Percentiles rank a stretch among this genome's conserved stretches.
Conservation (phyloP, 2,797 vertebrate genomes). For the Ataeniobius toweri region DNA sequence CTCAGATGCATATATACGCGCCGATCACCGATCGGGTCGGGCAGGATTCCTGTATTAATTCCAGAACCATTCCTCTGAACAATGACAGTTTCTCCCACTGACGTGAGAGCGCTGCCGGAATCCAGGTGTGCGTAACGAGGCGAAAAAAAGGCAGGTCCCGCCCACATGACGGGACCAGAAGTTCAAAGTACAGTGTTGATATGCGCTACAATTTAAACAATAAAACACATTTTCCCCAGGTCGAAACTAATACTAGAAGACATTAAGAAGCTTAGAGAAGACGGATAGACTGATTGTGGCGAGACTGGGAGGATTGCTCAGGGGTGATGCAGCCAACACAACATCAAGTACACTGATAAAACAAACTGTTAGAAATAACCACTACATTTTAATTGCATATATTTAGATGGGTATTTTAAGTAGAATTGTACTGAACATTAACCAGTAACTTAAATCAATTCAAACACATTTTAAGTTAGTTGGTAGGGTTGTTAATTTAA, state of each 20-base stretch:
- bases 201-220: too few relatives aligned
- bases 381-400: neutral
- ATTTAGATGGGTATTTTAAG: too few relatives aligned
- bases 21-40: conserved; percentile 53
- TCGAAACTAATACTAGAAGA: neutral
- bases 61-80: conserved; percentile 57
- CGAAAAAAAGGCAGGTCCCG: neutral
- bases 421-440: too few relatives aligned
- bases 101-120: conserved; percentile 57
- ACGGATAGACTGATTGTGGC: neutral
- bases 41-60: conserved; percentile 72
- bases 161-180: neutral
- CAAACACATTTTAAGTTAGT: neutral
- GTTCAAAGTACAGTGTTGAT: neutral
- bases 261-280: neutral
- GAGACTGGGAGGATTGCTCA: neutral
- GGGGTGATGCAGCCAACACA: neutral
- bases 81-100: conserved; percentile 26
- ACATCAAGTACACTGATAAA: neutral
- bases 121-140: conserved; percentile 51
- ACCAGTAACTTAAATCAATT: neutral
- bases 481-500: neutral
- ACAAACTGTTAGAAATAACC: neutral
- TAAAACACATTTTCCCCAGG: neutral
- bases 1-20: conserved; percentile 24